Evolutionary conservation across 2,113 vertebrate genomes (phyloP).

Genomic region (Nansenia antarctica): DNA sequence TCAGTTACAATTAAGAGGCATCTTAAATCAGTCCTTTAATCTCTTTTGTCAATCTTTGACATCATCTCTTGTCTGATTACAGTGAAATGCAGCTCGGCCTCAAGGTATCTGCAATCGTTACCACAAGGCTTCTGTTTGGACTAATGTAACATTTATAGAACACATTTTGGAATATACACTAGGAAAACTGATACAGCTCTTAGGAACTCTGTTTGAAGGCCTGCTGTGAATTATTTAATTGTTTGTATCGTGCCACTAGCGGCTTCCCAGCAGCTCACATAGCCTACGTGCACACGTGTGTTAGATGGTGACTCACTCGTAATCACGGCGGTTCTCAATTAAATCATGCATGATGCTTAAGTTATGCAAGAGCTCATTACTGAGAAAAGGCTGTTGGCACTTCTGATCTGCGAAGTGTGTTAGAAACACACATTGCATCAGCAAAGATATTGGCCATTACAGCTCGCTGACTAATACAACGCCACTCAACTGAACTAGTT

Average conservation of each 20-base stretch:
- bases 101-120: conserved; percentile 20
- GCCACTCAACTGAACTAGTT: not conserved
- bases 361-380: conserved; percentile 30
- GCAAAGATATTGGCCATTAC: not conserved
- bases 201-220: conserved; percentile 16
- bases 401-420: not conserved
- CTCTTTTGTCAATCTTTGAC: conserved; percentile 7
- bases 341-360: conserved; percentile 30
- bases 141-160: conserved; percentile 34
- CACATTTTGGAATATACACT: conserved; percentile 36
- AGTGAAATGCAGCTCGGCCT: conserved; percentile 6
- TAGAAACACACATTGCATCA: not conserved
- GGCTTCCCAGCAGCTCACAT: conserved; percentile 16
- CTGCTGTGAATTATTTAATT: conserved; percentile 49
- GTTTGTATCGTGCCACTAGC: conserved; percentile 10
- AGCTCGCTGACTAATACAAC: not conserved
- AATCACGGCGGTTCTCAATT: conserved; percentile 32
- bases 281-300: conserved; percentile 2
- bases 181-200: conserved; percentile 32
- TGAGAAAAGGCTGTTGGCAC: conserved; percentile 14
- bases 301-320: conserved; percentile 12
- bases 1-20: not conserved
- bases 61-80: not conserved
- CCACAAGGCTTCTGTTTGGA: not conserved
- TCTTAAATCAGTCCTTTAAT: not conserved